A percentile compares a stretch with the other conserved stretches of the same genome.
These are phyloP conservation scores for Drosophila pruinosa DNA, from an alignment of 1,140 invertebrate species.

Conservation along the genomic window DNA sequence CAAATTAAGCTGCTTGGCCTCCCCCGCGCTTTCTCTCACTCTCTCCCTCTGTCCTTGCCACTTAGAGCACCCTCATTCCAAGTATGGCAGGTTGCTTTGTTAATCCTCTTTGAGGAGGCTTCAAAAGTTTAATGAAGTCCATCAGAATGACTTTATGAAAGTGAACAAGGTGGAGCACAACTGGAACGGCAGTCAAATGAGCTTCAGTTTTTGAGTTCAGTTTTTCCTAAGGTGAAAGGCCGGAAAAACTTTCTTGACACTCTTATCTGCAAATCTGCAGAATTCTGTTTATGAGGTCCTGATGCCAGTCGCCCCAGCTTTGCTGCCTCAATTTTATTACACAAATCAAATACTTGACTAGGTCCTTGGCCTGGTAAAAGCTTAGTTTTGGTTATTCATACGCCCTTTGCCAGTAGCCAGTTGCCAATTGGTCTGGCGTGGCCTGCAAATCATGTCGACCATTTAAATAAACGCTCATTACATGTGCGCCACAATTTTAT, in stretches of 20 bases:
- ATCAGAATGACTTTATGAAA: constrained; percentile 18
- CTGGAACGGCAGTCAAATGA: constrained; percentile 6
- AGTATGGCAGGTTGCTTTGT: background rate
- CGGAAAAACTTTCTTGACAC: background rate
- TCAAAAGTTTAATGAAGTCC: constrained; percentile 34
- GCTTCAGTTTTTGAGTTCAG: background rate
- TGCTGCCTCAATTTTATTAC: constrained; percentile 30
- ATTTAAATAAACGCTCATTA: constrained; percentile 61
- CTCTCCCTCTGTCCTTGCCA: background rate
- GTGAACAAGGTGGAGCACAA: background rate
- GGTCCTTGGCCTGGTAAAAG: constrained; percentile 39
- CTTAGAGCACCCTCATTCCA: background rate
- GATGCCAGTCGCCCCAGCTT: background rate
- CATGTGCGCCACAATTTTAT: constrained; percentile 53
- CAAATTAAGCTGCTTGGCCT: constrained; percentile 56
- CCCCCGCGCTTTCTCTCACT: background rate
- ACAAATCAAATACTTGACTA: constrained; percentile 40
- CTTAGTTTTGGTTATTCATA: constrained; percentile 65
- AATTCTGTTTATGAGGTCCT: background rate
- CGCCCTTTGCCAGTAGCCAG: constrained; percentile 38
- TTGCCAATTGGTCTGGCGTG: constrained; percentile 6
- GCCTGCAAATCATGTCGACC: constrained; percentile 3
- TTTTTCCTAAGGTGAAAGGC: constrained; percentile 7
- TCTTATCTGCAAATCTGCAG: background rate
- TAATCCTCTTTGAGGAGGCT: constrained; percentile 32